Percentiles rank a stretch among this genome's conserved stretches.
Evolutionary conservation across 2,113 vertebrate species (phyloP).

Genomic region (Cranoglanis bouderius): DNA sequence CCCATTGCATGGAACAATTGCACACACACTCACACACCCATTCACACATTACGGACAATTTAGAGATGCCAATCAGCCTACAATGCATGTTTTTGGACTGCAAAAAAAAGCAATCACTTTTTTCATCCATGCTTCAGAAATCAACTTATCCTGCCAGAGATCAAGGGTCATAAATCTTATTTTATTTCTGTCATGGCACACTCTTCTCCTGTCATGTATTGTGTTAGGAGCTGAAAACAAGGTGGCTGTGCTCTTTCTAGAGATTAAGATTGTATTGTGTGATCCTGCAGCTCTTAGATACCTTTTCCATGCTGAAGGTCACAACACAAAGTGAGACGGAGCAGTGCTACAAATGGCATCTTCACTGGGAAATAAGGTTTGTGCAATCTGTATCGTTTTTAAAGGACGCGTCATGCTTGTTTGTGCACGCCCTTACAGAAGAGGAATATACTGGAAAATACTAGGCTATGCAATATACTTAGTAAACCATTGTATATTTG

Average conservation of each 20-base stretch:
- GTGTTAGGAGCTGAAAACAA: slow-evolving; percentile 39
- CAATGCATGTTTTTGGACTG: too few species aligned
- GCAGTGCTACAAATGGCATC: not conserved
- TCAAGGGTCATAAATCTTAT: slow-evolving; percentile 32
- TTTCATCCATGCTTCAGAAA: slow-evolving; percentile 13
- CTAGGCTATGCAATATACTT: not conserved
- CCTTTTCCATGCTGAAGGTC: not conserved
- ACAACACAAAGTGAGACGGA: not conserved
- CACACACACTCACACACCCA: too few species aligned
- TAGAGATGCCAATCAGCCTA: too few species aligned
- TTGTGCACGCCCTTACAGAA: not conserved
- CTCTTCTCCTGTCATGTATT: slow-evolving; percentile 30
- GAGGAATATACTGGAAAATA: not conserved
- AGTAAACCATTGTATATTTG: not conserved
- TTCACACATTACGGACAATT: too few species aligned
- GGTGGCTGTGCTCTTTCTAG: not conserved
- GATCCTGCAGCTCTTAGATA: slow-evolving; percentile 10
- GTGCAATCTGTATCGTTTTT: not conserved
- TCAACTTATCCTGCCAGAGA: slow-evolving; percentile 26
- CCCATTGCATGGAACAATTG: too few species aligned
- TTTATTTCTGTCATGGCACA: slow-evolving; percentile 21
- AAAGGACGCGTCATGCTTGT: not conserved
- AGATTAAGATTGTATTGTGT: slow-evolving; percentile 25
- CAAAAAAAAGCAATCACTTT: not conserved
- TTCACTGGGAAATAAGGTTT: not conserved